phyloP scores from a whole-genome alignment of 2,797 vertebrate species.

The Momotus momota region DNA sequence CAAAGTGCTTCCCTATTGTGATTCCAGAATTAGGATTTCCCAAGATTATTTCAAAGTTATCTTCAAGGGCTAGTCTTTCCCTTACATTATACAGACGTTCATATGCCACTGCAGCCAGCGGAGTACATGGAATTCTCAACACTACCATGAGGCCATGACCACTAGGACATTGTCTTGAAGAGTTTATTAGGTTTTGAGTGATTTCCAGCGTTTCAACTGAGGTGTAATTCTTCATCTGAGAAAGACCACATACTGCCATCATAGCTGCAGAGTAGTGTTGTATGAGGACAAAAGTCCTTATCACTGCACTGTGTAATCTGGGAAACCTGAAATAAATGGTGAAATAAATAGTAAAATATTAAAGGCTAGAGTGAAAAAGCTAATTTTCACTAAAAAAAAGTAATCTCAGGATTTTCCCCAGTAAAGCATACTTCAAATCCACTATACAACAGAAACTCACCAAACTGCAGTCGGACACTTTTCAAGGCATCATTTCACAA shows the following conservation, averaged over 20 bases:
- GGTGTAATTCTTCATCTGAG: constrained; percentile 92
- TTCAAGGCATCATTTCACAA: not conserved
- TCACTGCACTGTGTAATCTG: constrained; percentile 94
- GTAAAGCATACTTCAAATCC: not conserved
- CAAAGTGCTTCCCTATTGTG: constrained; percentile 88
- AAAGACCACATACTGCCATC: constrained; percentile 89
- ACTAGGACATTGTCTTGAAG: constrained; percentile 88
- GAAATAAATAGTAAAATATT: constrained; percentile 25
- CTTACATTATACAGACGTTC: constrained; percentile 89
- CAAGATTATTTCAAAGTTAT: constrained; percentile 93
- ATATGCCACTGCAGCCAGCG: constrained; percentile 90
- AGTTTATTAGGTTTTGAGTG: constrained; percentile 89
- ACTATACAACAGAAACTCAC: not conserved
- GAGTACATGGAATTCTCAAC: constrained; percentile 91
- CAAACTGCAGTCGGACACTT: not conserved
- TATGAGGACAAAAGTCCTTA: constrained; percentile 92
- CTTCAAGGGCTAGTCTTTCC: constrained; percentile 89
- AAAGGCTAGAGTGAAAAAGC: not conserved
- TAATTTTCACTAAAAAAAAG: not conserved
- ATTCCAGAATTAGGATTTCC: constrained; percentile 88
- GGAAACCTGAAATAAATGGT: constrained; percentile 86
- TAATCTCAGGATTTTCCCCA: not conserved
- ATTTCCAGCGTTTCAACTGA: constrained; percentile 98
- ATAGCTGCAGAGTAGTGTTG: constrained; percentile 95
- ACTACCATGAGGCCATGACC: constrained; percentile 96